Conservation (phyloP, 2,113 vertebrate genomes). For the Paraplagusia blochii region DNA sequence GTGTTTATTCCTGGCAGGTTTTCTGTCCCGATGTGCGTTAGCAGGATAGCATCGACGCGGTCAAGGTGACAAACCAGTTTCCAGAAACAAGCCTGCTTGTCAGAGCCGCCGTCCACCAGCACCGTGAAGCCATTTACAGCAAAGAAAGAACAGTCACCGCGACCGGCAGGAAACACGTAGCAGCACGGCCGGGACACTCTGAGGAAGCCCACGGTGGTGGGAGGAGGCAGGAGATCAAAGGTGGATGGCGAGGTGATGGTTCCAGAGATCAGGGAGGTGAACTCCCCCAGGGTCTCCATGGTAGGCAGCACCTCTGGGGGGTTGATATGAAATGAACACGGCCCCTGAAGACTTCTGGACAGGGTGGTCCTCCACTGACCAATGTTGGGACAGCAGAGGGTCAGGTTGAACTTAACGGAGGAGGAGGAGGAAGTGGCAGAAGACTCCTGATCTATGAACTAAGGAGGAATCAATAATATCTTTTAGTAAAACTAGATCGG, state of each 20-base stretch:
- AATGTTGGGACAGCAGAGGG: slow-evolving; percentile 82
- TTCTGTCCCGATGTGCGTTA: slow-evolving; percentile 86
- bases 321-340: slow-evolving; percentile 82
- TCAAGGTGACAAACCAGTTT: slow-evolving; percentile 96
- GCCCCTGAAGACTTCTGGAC: slow-evolving; percentile 74
- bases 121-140: slow-evolving; percentile 92
- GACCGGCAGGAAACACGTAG: slow-evolving; percentile 92
- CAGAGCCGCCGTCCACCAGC: slow-evolving; percentile 89
- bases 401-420: slow-evolving; percentile 75
- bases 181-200: slow-evolving; percentile 94
- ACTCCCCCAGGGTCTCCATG: slow-evolving; percentile 88
- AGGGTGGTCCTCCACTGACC: slow-evolving; percentile 81
- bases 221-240: slow-evolving; percentile 91
- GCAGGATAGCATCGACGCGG: slow-evolving; percentile 88
- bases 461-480: slow-evolving; percentile 1
- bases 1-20: slow-evolving; percentile 89
- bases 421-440: slow-evolving; percentile 24
- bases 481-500: background rate
- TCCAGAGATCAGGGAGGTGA: slow-evolving; percentile 85
- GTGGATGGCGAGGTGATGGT: slow-evolving; percentile 82
- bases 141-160: slow-evolving; percentile 91
- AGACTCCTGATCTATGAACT: slow-evolving; percentile 45
- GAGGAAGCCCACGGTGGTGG: slow-evolving; percentile 88
- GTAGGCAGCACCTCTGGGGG: slow-evolving; percentile 73
- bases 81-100: slow-evolving; percentile 92